Evolutionary conservation across 2,113 vertebrate species (phyloP).

Genomic region (Macquaria ambigua): DNA sequence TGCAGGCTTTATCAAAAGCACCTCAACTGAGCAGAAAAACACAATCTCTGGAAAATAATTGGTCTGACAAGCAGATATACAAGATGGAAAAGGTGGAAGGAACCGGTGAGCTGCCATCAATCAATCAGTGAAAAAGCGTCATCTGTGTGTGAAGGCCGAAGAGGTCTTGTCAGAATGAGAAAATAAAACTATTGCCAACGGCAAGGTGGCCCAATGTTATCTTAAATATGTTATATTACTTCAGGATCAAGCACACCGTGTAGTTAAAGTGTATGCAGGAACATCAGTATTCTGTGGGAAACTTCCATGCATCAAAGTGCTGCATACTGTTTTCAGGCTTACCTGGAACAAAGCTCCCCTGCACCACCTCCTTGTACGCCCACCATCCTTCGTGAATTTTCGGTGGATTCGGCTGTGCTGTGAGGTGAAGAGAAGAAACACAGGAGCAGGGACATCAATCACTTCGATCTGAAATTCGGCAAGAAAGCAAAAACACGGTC

Average conservation of each 20-base stretch:
- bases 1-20: constrained; percentile 46
- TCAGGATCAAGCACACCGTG: constrained; percentile 20
- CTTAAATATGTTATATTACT: constrained; percentile 46
- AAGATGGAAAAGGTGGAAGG: constrained; percentile 48
- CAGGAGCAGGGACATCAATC: constrained; percentile 54
- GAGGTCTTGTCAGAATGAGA: constrained; percentile 36
- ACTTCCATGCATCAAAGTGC: constrained; percentile 29
- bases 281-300: constrained; percentile 46
- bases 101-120: constrained; percentile 53
- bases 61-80: constrained; percentile 53
- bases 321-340: constrained; percentile 67
- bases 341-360: constrained; percentile 99
- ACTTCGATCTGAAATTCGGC: constrained; percentile 28
- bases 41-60: constrained; percentile 61
- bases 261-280: constrained; percentile 9
- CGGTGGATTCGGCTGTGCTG: constrained; percentile 96
- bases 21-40: constrained; percentile 55
- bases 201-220: constrained; percentile 59
- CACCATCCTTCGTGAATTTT: constrained; percentile 99
- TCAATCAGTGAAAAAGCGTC: constrained; percentile 57
- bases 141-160: constrained; percentile 33
- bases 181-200: constrained; percentile 50
- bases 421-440: constrained; percentile 59
- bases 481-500: constrained; percentile 3
- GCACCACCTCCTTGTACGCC: constrained; percentile 99